Percentiles rank a stretch among this genome's conserved stretches.
phyloP scores from a whole-genome alignment of 2,888 invertebrate species.

The Chironomus tentans region DNA sequence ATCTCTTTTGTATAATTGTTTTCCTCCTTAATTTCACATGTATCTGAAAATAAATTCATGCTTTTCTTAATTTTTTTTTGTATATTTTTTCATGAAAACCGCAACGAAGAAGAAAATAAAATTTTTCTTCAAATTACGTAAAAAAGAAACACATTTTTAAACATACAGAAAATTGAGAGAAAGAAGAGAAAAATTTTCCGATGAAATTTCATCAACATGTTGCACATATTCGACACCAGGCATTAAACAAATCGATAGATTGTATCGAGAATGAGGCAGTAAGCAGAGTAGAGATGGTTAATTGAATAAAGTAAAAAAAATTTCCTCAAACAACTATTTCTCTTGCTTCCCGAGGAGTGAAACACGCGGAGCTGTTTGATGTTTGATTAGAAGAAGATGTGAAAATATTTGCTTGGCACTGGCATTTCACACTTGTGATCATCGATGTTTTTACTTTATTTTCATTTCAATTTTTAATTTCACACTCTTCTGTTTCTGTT shows the following conservation, averaged over 20 bases:
- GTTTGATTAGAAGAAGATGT: not conserved
- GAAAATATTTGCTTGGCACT: not conserved
- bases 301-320: too few relatives aligned
- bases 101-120: too few relatives aligned
- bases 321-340: too few relatives aligned
- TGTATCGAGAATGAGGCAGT: too few relatives aligned
- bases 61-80: not conserved
- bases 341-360: not conserved
- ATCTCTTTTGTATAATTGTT: conserved; percentile 5
- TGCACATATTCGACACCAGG: not conserved
- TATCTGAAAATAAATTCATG: conserved; percentile 17
- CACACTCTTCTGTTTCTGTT: too few relatives aligned
- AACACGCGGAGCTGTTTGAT: conserved; percentile 7
- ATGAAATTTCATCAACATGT: not conserved
- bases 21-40: conserved; percentile 3
- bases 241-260: too few relatives aligned
- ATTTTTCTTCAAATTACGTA: too few relatives aligned
- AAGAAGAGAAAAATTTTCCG: not conserved
- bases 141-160: too few relatives aligned
- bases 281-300: too few relatives aligned
- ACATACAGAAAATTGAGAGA: too few relatives aligned
- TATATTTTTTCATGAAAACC: conserved; percentile 6
- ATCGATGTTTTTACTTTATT: too few relatives aligned
- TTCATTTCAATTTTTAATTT: too few relatives aligned
- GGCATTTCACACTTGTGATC: not conserved